Evolutionary conservation across 2,888 invertebrate genomes (phyloP).

Genomic region (Philhelius pedissequus): DNA sequence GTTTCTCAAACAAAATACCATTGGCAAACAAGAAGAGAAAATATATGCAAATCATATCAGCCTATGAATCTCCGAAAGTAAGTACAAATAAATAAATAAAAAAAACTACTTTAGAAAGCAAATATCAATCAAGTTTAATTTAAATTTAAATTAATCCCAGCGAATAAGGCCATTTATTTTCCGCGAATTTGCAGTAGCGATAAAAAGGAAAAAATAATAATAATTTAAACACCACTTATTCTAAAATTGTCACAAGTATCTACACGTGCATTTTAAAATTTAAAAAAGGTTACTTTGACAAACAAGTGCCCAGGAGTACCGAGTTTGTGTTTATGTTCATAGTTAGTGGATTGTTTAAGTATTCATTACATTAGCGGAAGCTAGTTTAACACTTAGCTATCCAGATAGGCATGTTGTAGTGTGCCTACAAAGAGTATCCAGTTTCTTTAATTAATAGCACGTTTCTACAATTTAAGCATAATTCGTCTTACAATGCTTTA

Average conservation of each 20-base stretch:
- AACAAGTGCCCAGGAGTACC: not conserved
- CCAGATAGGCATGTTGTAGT: not conserved
- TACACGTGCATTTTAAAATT: not conserved
- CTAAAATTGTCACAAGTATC: not conserved
- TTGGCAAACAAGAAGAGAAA: not conserved
- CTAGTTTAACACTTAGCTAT: not conserved
- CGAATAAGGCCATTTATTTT: not conserved
- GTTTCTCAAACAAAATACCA: not conserved
- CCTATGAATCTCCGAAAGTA: too few relatives aligned
- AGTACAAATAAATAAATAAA: not conserved
- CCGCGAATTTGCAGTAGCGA: not conserved
- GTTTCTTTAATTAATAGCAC: not conserved
- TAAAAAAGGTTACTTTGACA: not conserved
- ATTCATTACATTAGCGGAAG: not conserved
- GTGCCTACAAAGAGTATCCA: not conserved
- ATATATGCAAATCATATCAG: not conserved
- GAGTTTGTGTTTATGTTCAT: not conserved
- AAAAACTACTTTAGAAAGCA: not conserved
- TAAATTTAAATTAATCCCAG: slow-evolving; percentile 12
- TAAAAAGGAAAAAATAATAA: not conserved
- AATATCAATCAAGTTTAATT: slow-evolving; percentile 22
- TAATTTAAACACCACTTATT: not conserved
- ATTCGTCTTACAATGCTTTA: not conserved
- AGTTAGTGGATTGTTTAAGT: not conserved
- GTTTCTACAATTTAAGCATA: not conserved